Evolutionary conservation across 2,113 vertebrate species (phyloP).

Genomic region (Cyprinodon variegatus): DNA sequence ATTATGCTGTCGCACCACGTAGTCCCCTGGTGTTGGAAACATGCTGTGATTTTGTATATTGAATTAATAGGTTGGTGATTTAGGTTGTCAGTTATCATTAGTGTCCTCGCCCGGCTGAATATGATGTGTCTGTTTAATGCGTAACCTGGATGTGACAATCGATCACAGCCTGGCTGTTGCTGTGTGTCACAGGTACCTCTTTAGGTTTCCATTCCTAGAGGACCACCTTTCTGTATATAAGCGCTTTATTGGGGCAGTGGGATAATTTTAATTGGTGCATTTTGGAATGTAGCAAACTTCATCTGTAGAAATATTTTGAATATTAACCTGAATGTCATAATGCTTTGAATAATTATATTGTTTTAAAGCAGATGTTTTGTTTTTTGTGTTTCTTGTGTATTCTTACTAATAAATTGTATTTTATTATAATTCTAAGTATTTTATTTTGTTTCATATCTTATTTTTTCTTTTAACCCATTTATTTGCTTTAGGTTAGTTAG

Average conservation of each 20-base stretch:
- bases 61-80: conserved; percentile 57
- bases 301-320: neutral
- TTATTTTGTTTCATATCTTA: neutral
- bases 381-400: neutral
- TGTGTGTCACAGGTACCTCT: conserved; percentile 23
- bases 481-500: neutral
- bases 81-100: conserved; percentile 54
- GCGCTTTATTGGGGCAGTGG: neutral
- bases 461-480: neutral
- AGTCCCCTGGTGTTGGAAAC: conserved; percentile 51
- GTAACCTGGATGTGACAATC: conserved; percentile 33
- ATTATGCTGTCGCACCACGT: conserved; percentile 45
- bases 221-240: neutral
- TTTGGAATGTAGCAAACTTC: neutral
- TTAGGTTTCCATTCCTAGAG: neutral
- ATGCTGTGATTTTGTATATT: conserved; percentile 63
- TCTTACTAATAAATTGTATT: neutral
- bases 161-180: conserved; percentile 17
- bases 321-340: neutral
- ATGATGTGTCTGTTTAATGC: conserved; percentile 14
- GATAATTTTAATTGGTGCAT: neutral
- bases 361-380: neutral
- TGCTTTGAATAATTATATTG: no score
- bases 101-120: conserved; percentile 31
- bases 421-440: neutral